A percentile compares a stretch with the other conserved stretches of the same genome.
Conservation (phyloP, 2,888 invertebrate genomes). For the Bellardia bayeri region DNA sequence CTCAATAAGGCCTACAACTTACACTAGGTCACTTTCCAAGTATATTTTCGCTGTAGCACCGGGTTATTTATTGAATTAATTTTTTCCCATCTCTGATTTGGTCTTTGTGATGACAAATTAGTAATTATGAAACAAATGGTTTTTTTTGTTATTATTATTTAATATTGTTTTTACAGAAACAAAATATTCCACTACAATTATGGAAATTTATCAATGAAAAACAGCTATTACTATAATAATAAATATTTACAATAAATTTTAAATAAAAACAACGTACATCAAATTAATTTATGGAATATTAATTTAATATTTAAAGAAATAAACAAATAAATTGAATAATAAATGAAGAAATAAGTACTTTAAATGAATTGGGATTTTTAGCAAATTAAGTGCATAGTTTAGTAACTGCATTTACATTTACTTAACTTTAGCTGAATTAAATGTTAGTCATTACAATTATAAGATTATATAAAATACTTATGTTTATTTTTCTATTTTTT, state of each 20-base stretch:
- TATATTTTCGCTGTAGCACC: too few species aligned
- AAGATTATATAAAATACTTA: constrained; percentile 15
- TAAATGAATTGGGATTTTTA: too few species aligned
- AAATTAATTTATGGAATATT: not conserved
- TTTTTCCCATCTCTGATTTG: not conserved
- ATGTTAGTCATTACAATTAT: constrained; percentile 7
- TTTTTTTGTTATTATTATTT: constrained; percentile 14
- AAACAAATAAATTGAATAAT: not conserved
- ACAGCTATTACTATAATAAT: not conserved
- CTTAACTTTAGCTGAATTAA: not conserved
- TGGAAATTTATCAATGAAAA: constrained; percentile 48
- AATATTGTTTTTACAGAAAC: constrained; percentile 19
- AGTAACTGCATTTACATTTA: not conserved
- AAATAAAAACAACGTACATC: not conserved
- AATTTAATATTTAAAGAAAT: not conserved
- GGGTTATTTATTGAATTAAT: too few species aligned
- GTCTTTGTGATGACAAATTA: constrained; percentile 8
- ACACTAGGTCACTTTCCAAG: too few species aligned
- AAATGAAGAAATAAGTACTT: not conserved
- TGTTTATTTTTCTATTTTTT: constrained; percentile 12
- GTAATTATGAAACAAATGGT: constrained; percentile 34
- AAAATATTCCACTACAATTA: constrained; percentile 48
- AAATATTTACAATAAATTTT: not conserved
- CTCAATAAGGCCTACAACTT: too few species aligned
- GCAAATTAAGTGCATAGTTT: too few species aligned